phyloP scores from a whole-genome alignment of 2,113 vertebrate genomes.

The Stercorarius parasiticus region DNA sequence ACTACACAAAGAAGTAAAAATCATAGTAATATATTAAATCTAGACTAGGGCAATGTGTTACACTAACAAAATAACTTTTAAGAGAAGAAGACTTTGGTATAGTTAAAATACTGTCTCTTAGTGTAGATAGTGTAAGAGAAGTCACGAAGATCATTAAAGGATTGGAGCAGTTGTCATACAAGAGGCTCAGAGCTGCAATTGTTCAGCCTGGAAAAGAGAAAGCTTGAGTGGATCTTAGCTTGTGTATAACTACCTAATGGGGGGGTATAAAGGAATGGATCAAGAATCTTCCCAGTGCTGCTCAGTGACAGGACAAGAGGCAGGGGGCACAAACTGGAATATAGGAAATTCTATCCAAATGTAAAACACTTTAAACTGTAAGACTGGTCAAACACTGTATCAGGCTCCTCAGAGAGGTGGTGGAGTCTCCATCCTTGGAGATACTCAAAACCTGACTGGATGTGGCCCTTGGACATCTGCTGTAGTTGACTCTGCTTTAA shows the following conservation, averaged over 20 bases:
- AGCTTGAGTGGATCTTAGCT: background rate
- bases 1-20: background rate
- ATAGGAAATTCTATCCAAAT: background rate
- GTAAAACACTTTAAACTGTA: background rate
- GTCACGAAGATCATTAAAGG: background rate
- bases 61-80: background rate
- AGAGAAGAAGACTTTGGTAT: background rate
- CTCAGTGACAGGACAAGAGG: background rate
- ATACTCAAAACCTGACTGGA: background rate
- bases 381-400: background rate
- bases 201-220: background rate
- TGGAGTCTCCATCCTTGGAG: background rate
- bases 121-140: background rate
- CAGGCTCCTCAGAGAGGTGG: background rate
- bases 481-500: background rate
- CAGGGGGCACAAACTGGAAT: background rate
- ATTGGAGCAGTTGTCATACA: background rate
- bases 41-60: background rate
- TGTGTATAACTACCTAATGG: too few species aligned
- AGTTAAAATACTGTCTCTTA: background rate
- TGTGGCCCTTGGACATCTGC: rapidly evolving
- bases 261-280: background rate
- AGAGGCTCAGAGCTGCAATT: background rate
- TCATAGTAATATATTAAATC: background rate
- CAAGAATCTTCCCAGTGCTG: background rate